Percentiles rank a stretch among this genome's conserved stretches.
phyloP scores from a whole-genome alignment of 2,797 vertebrate genomes.

The Poeciliopsis gracilis region DNA sequence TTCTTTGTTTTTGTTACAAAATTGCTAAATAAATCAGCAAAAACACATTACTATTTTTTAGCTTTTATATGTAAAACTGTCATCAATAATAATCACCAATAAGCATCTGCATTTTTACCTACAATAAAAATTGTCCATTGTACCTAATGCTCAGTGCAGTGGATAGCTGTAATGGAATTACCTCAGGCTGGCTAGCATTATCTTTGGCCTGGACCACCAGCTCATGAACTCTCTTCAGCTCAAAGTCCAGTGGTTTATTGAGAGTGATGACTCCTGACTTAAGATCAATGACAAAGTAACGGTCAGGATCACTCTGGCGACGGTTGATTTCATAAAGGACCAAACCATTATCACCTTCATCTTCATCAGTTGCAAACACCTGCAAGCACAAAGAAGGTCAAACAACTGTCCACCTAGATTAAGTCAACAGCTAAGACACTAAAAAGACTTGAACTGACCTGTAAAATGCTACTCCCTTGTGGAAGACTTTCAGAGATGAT shows the following conservation, averaged over 20 bases:
- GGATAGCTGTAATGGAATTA: slow-evolving; percentile 34
- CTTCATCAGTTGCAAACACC: slow-evolving; percentile 92
- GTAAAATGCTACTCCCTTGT: slow-evolving; percentile 91
- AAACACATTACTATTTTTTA: not conserved
- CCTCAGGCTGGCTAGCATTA: slow-evolving; percentile 92
- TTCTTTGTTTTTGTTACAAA: not conserved
- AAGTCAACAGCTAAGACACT: not conserved
- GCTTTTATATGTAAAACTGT: not conserved
- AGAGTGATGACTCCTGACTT: slow-evolving; percentile 91
- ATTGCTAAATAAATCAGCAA: not conserved
- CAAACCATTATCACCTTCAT: slow-evolving; percentile 93
- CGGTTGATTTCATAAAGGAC: slow-evolving; percentile 97
- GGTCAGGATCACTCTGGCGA: slow-evolving; percentile 94
- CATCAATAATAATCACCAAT: not conserved
- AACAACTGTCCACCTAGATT: not conserved
- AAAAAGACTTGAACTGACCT: slow-evolving; percentile 74
- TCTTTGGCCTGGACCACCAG: slow-evolving; percentile 95
- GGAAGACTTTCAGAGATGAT: slow-evolving; percentile 94
- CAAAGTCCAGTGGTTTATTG: slow-evolving; percentile 93
- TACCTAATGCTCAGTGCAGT: slow-evolving; percentile 4
- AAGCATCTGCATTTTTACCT: not conserved
- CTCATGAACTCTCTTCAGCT: slow-evolving; percentile 93
- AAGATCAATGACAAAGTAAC: slow-evolving; percentile 91
- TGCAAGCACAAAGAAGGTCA: slow-evolving; percentile 62
- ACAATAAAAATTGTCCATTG: not conserved